Evolutionary conservation across 37 sponge, comb jelly and placozoan genomes (phyloP).

Genomic region (Cladorhizidae sp.): DNA sequence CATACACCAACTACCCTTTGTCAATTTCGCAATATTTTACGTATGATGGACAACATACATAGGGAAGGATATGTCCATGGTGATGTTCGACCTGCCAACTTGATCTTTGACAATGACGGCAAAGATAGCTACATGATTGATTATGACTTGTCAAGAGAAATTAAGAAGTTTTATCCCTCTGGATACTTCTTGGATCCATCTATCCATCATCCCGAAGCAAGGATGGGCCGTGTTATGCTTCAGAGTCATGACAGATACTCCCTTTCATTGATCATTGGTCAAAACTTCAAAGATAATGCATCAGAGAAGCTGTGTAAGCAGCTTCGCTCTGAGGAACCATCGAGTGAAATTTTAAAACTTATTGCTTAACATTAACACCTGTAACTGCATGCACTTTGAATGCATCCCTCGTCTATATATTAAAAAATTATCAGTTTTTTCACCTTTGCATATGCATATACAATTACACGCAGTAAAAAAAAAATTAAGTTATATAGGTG

Average conservation of each 20-base stretch:
- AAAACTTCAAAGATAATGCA: too few species aligned
- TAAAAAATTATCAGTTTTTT: too few species aligned
- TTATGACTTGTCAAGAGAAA: not conserved
- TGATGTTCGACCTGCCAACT: not conserved
- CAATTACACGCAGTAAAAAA: too few species aligned
- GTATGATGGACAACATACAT: slow-evolving; percentile 4
- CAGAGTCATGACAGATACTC: not conserved
- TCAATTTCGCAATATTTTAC: not conserved
- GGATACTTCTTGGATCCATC: not conserved
- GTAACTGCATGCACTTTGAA: too few species aligned
- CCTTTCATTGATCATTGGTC: not conserved
- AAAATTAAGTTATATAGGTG: too few species aligned
- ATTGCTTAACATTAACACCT: too few species aligned
- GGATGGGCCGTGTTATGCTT: not conserved
- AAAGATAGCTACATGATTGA: not conserved
- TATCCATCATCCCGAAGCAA: not conserved
- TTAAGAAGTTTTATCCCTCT: not conserved
- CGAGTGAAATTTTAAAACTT: too few species aligned
- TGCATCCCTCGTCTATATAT: too few species aligned
- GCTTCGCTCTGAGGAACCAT: too few species aligned
- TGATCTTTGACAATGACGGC: not conserved
- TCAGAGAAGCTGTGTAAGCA: too few species aligned
- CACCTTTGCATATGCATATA: too few species aligned
- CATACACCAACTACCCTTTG: not conserved
- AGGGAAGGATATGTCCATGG: not conserved